These are phyloP conservation scores for Polymixis flavicincta DNA, from an alignment of 2,888 invertebrate genomes.

Conservation along the genomic window DNA sequence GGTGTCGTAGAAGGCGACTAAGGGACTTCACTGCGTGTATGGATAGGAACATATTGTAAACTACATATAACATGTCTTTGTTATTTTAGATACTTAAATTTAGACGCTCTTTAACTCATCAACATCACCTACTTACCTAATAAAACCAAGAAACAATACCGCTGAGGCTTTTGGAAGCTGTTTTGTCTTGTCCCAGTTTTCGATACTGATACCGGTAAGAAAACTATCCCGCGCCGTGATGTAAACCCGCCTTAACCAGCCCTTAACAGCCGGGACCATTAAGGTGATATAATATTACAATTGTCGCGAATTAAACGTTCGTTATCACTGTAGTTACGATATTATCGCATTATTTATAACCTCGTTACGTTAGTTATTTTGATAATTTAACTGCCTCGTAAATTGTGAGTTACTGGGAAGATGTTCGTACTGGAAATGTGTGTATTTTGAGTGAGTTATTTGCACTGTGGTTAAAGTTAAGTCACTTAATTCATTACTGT, in stretches of 20 bases:
- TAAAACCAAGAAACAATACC: no score
- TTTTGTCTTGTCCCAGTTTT: no score
- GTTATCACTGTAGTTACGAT: slow-evolving; percentile 53
- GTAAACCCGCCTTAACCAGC: slow-evolving; percentile 15
- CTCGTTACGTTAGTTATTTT: slow-evolving; percentile 56
- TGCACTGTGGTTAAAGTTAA: background rate
- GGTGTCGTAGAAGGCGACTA: no score
- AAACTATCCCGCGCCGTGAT: background rate
- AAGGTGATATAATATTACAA: slow-evolving; percentile 51
- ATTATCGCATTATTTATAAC: slow-evolving; percentile 56
- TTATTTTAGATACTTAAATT: background rate
- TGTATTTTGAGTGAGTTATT: slow-evolving; percentile 40
- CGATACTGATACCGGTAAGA: background rate
- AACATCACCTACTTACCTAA: background rate
- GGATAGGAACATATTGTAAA: background rate
- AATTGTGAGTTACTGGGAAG: slow-evolving; percentile 45
- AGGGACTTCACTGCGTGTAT: no score
- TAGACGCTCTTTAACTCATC: background rate
- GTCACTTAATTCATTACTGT: slow-evolving; percentile 20
- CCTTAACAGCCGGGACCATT: slow-evolving; percentile 34
- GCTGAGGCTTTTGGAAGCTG: no score
- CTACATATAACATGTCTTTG: no score
- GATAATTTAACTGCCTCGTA: slow-evolving; percentile 53
- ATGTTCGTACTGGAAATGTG: slow-evolving; percentile 22
- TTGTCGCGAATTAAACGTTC: slow-evolving; percentile 55